Evolutionary conservation across 2,113 vertebrate genomes (phyloP).

Genomic region (Amphilophus citrinellus): DNA sequence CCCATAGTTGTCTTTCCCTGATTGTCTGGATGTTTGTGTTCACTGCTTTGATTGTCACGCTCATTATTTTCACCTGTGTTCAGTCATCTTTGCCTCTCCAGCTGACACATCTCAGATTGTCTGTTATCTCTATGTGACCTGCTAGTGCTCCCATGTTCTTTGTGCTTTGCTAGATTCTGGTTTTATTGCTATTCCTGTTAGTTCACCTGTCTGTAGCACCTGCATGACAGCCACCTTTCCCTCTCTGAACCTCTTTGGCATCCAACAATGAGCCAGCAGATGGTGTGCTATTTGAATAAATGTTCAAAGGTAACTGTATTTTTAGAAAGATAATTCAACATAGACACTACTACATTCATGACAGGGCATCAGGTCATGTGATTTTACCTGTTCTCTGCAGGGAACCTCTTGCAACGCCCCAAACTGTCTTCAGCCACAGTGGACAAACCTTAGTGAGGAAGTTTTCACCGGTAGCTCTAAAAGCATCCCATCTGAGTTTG

Average conservation of each 20-base stretch:
- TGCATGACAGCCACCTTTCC: too few species aligned
- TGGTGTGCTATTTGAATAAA: too few species aligned
- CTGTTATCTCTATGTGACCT: not conserved
- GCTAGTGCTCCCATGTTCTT: rapidly evolving
- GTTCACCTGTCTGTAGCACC: not conserved
- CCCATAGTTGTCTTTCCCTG: not conserved
- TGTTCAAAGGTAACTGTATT: not conserved
- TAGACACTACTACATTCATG: too few species aligned
- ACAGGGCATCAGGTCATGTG: not conserved
- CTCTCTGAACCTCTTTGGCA: too few species aligned
- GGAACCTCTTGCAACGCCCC: not conserved
- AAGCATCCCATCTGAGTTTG: not conserved
- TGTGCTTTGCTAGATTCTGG: not conserved
- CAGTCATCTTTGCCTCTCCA: not conserved
- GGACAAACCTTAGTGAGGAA: not conserved
- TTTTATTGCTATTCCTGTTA: not conserved
- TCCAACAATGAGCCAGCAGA: too few species aligned
- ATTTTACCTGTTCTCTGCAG: not conserved
- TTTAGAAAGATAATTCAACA: not conserved
- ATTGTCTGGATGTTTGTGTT: not conserved
- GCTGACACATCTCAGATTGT: not conserved
- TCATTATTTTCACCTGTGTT: not conserved
- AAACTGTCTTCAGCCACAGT: not conserved
- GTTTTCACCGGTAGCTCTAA: rapidly evolving
- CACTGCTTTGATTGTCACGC: not conserved